Base-by-base conservation (phyloP, 2,888 invertebrate species). In the Thera britannica region DNA sequence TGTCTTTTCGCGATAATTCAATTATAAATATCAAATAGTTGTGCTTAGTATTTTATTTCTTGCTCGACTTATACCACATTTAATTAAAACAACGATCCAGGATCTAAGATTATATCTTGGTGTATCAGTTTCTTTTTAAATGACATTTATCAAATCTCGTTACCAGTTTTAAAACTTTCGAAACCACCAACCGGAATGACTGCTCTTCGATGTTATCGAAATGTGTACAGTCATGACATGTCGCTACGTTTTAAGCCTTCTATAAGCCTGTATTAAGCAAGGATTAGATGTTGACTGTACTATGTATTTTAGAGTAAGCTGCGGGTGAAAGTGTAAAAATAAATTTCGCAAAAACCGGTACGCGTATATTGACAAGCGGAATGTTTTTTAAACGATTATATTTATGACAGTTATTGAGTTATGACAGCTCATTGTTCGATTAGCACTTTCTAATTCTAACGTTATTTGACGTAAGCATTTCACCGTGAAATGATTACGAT, bases 391-490 rank as follows among this genome's bases (percentile, higher is more conserved):
- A 48, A 58, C 46, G 48, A 56, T 60, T 64, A 54, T 59, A 58
- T 63, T 62, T 70, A 61, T 73, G 75, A 75, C 73, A 70, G 64
- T 62, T 71, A 63, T 62, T 65, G 49, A 59, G 62, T 59, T 69
- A 23, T 73, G 75, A 75, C 75, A 75, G 72, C 67, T 73, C 58
- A 73, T 74, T 74, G 72, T 75, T 69, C 62, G 71, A 69, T 67
- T 66, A 69, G 63, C 68, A 70, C 75, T 77, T 74, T 77, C 76
- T 75, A 75, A n/a, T 23, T 9, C 9, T 5, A 2, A 46, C 9
- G 9, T 71, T 66, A 65, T 71, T 62, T 65, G 49, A 52, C 38
- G 51, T 57, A 56, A 36, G 38, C 56, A 58, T 64, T 67, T 59
- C 54, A 12, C 44, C 41, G 55, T 36, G 59, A 68, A 55, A 35